Base-by-base conservation (phyloP, 2,797 vertebrate genomes). In the Etheostoma perlongum region DNA sequence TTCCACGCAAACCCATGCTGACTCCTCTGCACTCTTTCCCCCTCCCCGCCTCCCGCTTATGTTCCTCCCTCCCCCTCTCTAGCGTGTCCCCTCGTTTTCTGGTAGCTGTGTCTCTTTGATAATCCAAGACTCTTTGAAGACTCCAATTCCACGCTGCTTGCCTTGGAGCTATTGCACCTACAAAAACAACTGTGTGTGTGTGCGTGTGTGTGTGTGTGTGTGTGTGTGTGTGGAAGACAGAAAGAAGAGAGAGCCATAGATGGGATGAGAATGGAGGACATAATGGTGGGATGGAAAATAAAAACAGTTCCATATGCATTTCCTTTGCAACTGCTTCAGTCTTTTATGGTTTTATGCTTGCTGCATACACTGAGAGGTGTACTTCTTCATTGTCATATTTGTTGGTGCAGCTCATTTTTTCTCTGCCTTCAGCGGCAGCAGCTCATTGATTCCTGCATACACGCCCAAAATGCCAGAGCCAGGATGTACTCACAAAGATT, bases 311-410 rank as follows among this genome's bases (percentile, higher is more conserved):
- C 89, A 88, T 94, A 85, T 93, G 94, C 89, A 93, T 89, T 93
- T 92, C 90, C 88, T 76, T 81, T 78, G 79, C 89, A 73, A 87
- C 73, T 57, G 88, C 89, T 89, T 77, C 75, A 77, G 87, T 91
- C 89, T 90, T 85, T 85, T 90, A 91, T 92, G 92, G 92, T 93
- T 92, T 92, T 91, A 91, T 93, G 93, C 93, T 90, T 76, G 91
- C 94, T 94, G 94, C 92, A 76, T 93, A 92, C 92, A 90, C 88
- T 93, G 91, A 93, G 92, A 92, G 93, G 90, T 91, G 91, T 89
- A 94, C 94, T 96, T 83, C 92, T 95, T 96, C 95, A 95, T 95
- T 95, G 95, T 95, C 95, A 95, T 93, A 93, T 95, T 94, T 95
- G 93, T 94, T 93, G 92, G 92, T 91, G 90, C 87, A 88, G 90